Evolutionary conservation across 2,888 invertebrate genomes (phyloP), one percentile per base, ranked within the genome.

Genomic region (Drosophila monieri): DNA sequence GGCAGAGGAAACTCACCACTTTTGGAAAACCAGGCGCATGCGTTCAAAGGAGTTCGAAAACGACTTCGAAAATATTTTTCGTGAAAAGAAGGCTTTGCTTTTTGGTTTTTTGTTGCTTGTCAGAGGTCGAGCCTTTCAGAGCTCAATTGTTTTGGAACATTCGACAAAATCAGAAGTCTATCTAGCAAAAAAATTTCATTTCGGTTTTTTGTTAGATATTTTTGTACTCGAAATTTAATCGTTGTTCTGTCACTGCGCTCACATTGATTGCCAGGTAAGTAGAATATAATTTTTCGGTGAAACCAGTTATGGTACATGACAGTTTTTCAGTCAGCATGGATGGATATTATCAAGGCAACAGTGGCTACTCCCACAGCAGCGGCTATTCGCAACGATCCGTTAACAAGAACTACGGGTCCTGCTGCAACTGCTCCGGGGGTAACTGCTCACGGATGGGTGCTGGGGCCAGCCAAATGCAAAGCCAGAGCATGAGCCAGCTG

Each of bases 61-160:
- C 12, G 10, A 25, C 10, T 53, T 48, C 43, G 68, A 59, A 35
- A 27, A 30, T 3, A 41, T 41, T 41, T 41, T 18, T 3, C 2
- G 18, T 41, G 62, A 67, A 56, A 25, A 71, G 58, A 41, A 60
- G 62, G 59, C 77, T 23, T 39, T 49, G 76, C 6, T 9, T 49
- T 60, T 48, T 37, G 32, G 25, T n/a, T 46, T 44, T 15, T 15
- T 27, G 14, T 54, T 25, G 41, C 6, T 44, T 46, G 44, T 21
- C 43, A 32, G 39, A 15, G n/a, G 3, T 25, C 25, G 12, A 44
- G 18, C 14, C 8, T 43, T 27, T 21, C 51, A 6, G 6, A 27
- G 56, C 41, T 84, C 86, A 83, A 80, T 80, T 56, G n/a, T 53
- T 54, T 66, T 41, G 46, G 46, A 49, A 51, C 56, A 6, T 23